Conservation (phyloP, 2,888 invertebrate species). For the Xestia c-nigrum region DNA sequence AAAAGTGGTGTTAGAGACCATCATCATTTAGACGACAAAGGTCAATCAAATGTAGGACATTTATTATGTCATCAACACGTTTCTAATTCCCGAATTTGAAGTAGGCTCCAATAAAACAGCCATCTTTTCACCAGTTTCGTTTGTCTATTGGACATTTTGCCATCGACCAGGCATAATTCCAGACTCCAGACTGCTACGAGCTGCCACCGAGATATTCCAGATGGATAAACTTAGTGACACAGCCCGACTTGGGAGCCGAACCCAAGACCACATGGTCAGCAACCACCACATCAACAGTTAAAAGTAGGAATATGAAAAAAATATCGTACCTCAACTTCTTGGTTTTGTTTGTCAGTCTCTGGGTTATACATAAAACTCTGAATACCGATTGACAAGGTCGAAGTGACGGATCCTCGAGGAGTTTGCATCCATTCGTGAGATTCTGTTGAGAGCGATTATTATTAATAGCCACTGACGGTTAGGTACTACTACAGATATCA, state of each 20-base stretch:
- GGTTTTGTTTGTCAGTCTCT: slow-evolving; percentile 78
- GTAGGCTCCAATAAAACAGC: background rate
- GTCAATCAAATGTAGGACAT: background rate
- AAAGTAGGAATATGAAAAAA: background rate
- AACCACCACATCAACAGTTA: background rate
- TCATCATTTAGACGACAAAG: background rate
- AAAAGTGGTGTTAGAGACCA: background rate
- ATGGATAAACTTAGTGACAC: background rate
- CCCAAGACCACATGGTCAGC: background rate
- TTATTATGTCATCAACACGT: background rate
- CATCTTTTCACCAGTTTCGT: background rate
- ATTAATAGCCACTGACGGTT: background rate
- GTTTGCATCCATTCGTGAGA: slow-evolving; percentile 85
- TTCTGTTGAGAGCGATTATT: slow-evolving; percentile 70
- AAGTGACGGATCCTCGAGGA: slow-evolving; percentile 84
- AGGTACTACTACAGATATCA: background rate
- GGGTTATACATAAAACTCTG: slow-evolving; percentile 80
- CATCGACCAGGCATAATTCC: background rate
- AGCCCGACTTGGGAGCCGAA: background rate
- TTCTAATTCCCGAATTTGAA: background rate
- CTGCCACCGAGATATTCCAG: background rate
- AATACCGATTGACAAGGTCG: slow-evolving; percentile 83
- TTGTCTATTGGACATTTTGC: background rate
- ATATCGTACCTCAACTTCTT: slow-evolving; percentile 78
- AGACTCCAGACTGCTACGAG: too few species aligned